Conservation (phyloP, 2,797 vertebrate genomes). For the Falco peregrinus region DNA sequence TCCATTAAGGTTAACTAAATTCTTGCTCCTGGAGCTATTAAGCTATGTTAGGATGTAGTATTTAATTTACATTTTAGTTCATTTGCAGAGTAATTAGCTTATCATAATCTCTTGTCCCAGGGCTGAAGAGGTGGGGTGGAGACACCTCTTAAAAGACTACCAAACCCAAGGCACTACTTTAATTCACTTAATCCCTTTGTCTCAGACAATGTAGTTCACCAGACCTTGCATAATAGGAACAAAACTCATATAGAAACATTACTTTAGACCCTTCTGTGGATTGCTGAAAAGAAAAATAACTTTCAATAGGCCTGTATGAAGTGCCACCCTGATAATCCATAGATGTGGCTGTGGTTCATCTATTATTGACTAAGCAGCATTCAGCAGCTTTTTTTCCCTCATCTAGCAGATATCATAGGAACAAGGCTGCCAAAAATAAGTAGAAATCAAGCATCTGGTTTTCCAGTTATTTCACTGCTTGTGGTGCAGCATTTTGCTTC, state of each 20-base stretch:
- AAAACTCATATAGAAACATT: background rate
- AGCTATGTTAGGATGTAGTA: background rate
- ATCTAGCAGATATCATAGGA: background rate
- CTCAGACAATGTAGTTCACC: background rate
- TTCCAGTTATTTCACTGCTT: slow-evolving; percentile 4
- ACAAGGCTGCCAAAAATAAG: slow-evolving; percentile 38
- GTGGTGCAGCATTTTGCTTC: slow-evolving; percentile 8
- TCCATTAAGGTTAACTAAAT: slow-evolving; percentile 21
- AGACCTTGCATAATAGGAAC: background rate
- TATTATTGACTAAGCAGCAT: slow-evolving; percentile 3
- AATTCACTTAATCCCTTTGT: background rate
- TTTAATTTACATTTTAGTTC: slow-evolving; percentile 15
- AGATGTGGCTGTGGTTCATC: background rate
- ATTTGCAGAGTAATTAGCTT: slow-evolving; percentile 27
- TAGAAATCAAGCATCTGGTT: slow-evolving; percentile 36
- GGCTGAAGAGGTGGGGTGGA: background rate
- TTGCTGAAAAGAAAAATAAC: background rate
- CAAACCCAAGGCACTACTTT: background rate
- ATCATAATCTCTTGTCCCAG: background rate
- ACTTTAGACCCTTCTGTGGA: background rate
- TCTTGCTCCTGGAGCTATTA: background rate
- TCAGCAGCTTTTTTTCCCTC: background rate
- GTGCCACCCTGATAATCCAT: background rate
- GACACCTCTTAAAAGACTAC: background rate
- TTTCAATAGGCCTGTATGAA: background rate